Evolutionary conservation across 2,888 invertebrate species (phyloP).

Genomic region (Idaea dimidiata): DNA sequence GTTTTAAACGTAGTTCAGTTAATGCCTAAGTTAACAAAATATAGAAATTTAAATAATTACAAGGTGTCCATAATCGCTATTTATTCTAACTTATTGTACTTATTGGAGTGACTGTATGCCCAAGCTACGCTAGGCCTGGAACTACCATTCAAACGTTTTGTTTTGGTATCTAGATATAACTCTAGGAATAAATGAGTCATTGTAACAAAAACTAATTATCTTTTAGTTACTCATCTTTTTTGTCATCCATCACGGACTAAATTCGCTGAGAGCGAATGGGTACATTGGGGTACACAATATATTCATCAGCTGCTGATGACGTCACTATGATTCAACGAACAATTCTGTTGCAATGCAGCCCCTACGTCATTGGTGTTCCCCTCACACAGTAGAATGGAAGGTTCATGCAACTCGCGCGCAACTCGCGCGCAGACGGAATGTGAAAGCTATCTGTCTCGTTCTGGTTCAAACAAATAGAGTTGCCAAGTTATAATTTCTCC

Average conservation of each 20-base stretch:
- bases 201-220: too few species aligned
- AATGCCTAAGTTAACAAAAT: too few species aligned
- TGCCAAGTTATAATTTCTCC: neutral
- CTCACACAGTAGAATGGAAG: neutral
- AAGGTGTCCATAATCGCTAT: too few species aligned
- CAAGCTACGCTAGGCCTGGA: too few species aligned
- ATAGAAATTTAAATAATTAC: too few species aligned
- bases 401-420: neutral
- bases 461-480: neutral
- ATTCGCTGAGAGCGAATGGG: neutral
- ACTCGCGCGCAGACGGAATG: neutral
- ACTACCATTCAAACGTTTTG: too few species aligned
- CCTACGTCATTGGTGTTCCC: slow-evolving; percentile 13
- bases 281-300: neutral
- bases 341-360: slow-evolving; percentile 2
- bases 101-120: too few species aligned
- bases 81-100: too few species aligned
- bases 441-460: slow-evolving; percentile 21
- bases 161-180: too few species aligned
- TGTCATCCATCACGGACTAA: neutral
- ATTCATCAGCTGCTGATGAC: slow-evolving; percentile 5
- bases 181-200: too few species aligned
- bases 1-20: too few species aligned
- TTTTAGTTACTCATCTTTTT: neutral
- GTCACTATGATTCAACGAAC: slow-evolving; percentile 3